phyloP scores from a whole-genome alignment of 2,888 invertebrate genomes.

The Euplagia quadripunctaria region DNA sequence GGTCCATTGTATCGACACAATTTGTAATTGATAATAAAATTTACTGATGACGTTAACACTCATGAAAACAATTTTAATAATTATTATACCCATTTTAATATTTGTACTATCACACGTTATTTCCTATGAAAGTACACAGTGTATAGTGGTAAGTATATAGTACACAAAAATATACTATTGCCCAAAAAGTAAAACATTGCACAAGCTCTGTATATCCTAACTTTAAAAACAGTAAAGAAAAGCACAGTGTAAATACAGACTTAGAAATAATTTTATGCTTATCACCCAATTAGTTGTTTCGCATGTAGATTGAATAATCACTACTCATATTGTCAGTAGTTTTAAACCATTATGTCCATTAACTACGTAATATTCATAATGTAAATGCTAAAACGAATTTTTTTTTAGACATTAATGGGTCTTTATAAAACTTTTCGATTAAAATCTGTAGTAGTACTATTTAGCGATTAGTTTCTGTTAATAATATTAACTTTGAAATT shows the following conservation, averaged over 20 bases:
- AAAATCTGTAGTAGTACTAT: neutral
- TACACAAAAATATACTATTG: neutral
- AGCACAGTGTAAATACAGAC: neutral
- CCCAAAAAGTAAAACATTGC: too few species aligned
- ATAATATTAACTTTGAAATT: slow-evolving; percentile 1
- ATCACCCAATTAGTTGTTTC: neutral
- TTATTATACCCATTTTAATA: neutral
- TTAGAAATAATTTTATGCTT: neutral
- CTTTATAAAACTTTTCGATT: too few species aligned
- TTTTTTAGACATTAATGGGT: neutral
- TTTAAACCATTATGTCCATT: too few species aligned
- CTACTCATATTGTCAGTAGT: too few species aligned
- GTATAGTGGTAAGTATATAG: neutral
- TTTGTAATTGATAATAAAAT: slow-evolving; percentile 32
- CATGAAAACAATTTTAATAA: neutral
- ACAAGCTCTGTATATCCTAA: neutral
- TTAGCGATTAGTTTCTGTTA: neutral
- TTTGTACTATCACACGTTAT: neutral
- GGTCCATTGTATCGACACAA: slow-evolving; percentile 25
- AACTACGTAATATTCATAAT: too few species aligned
- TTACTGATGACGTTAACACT: slow-evolving; percentile 7
- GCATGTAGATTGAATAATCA: too few species aligned
- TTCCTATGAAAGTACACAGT: neutral
- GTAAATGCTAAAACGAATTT: too few species aligned
- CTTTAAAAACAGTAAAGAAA: neutral